Percentiles rank a stretch among this genome's conserved stretches.
phyloP scores from a whole-genome alignment of 2,797 vertebrate genomes.

The Chiloscyllium punctatum region DNA sequence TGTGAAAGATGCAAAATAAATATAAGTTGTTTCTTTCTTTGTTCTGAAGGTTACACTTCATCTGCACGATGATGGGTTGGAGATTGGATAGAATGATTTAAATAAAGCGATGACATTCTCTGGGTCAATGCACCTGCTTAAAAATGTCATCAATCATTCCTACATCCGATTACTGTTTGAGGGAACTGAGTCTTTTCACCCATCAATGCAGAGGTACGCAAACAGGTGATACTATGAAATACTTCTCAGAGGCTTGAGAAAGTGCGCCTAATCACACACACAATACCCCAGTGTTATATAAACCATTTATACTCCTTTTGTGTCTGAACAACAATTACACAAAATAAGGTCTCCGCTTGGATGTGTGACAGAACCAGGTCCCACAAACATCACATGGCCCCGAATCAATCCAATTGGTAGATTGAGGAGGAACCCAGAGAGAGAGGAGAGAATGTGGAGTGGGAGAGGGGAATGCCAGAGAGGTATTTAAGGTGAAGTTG shows the following conservation, averaged over 20 bases:
- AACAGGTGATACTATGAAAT: background rate
- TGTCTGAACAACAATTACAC: background rate
- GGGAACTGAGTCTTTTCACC: too few relatives aligned
- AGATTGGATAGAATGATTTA: background rate
- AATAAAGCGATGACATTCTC: background rate
- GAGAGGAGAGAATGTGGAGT: background rate
- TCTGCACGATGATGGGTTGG: background rate
- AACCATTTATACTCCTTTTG: background rate
- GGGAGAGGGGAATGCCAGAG: background rate
- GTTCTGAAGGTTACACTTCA: background rate
- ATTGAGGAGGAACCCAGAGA: background rate
- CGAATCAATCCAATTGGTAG: background rate
- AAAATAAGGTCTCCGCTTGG: background rate
- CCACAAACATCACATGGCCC: background rate
- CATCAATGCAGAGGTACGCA: background rate
- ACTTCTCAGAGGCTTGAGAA: background rate
- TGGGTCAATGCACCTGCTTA: background rate
- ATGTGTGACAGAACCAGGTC: background rate
- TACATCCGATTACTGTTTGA: background rate
- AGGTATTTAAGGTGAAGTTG: background rate
- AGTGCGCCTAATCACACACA: background rate
- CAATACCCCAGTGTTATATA: background rate
- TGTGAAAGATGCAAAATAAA: background rate
- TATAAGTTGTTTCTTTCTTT: background rate
- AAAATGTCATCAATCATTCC: background rate